Percentiles rank a stretch among this genome's conserved stretches.
Evolutionary conservation across 2,888 invertebrate species (phyloP).

Genomic region (Agonopterix alstromeriana): DNA sequence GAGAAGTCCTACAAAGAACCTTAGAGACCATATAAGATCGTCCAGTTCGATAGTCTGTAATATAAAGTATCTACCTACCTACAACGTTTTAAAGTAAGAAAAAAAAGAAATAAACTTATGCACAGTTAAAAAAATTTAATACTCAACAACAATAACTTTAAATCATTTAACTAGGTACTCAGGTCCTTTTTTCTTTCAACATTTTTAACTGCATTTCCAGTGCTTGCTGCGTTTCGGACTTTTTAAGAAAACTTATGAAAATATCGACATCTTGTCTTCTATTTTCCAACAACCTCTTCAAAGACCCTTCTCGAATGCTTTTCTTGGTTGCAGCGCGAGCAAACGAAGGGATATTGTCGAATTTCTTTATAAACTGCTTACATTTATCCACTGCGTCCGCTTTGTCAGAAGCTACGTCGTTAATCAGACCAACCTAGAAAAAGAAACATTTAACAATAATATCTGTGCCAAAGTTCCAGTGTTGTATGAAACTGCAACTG

Average conservation of each 20-base stretch:
- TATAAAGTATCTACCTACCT: no score
- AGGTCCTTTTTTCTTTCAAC: slow-evolving; percentile 52
- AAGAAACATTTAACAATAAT: not conserved
- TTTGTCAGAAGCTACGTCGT: slow-evolving; percentile 82
- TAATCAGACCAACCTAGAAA: slow-evolving; percentile 81
- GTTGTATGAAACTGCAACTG: not conserved
- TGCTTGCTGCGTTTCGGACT: slow-evolving; percentile 82
- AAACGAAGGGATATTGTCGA: slow-evolving; percentile 79
- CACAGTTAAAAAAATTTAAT: not conserved
- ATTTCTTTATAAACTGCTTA: slow-evolving; percentile 79
- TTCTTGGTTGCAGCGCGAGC: slow-evolving; percentile 78
- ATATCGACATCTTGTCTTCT: slow-evolving; percentile 79
- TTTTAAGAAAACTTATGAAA: slow-evolving; percentile 77
- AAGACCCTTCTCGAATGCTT: slow-evolving; percentile 57
- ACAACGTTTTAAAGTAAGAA: no score
- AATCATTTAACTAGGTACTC: not conserved
- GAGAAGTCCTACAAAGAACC: no score
- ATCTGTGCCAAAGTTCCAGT: not conserved
- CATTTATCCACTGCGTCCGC: slow-evolving; percentile 81
- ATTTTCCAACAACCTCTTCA: slow-evolving; percentile 74
- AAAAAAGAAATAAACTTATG: no score
- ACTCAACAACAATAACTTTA: no score
- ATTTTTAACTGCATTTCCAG: slow-evolving; percentile 86
- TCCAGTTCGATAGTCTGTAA: no score
- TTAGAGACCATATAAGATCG: no score